phyloP scores from a whole-genome alignment of 2,888 invertebrate genomes.

The Atethmia centrago region DNA sequence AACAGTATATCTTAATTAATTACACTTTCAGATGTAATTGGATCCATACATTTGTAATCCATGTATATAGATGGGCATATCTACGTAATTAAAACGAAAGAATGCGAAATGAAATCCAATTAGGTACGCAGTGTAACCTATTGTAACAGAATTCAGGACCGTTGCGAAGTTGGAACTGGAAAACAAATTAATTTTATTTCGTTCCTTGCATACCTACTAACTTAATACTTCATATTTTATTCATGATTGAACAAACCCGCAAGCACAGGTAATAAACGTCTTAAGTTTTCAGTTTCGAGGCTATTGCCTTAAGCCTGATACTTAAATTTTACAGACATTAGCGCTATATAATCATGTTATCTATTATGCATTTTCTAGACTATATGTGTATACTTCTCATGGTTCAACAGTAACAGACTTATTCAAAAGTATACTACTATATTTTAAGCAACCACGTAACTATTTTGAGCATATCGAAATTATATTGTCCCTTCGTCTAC shows the following conservation, averaged over 20 bases:
- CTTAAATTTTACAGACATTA: background rate
- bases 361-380: background rate
- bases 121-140: slow-evolving; percentile 49
- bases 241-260: slow-evolving; percentile 26
- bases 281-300: slow-evolving; percentile 24
- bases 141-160: slow-evolving; percentile 46
- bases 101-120: slow-evolving; percentile 64
- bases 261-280: slow-evolving; percentile 20
- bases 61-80: slow-evolving; percentile 46
- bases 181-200: slow-evolving; percentile 51
- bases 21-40: slow-evolving; percentile 44
- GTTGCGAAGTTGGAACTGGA: slow-evolving; percentile 45
- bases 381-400: background rate
- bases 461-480: background rate
- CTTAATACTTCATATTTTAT: slow-evolving; percentile 33
- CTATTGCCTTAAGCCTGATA: background rate
- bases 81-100: slow-evolving; percentile 56
- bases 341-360: background rate
- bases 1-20: slow-evolving; percentile 35
- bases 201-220: slow-evolving; percentile 17
- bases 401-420: background rate
- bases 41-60: slow-evolving; percentile 44
- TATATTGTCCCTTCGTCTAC: background rate
- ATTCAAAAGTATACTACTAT: background rate
- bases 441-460: background rate